Percentiles rank a stretch among this genome's conserved stretches.
Conservation (phyloP, 2,113 vertebrate species). For the Perca fluviatilis region DNA sequence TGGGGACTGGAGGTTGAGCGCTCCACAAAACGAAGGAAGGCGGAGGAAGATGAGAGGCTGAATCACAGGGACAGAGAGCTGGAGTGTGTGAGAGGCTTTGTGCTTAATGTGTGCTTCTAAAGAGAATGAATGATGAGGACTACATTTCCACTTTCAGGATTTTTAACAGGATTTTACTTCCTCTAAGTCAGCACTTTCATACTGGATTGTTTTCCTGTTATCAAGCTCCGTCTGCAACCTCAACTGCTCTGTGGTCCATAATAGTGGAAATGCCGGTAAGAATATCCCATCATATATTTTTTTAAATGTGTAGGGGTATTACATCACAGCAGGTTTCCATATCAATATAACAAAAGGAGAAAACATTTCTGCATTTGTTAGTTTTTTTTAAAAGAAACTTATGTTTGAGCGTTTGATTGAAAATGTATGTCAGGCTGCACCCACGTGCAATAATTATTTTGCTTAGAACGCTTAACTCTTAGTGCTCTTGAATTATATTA, state of each 20-base stretch:
- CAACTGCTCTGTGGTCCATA: conserved; percentile 4
- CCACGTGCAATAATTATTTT: neutral
- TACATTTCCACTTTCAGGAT: conserved; percentile 44
- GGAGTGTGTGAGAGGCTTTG: conserved; percentile 43
- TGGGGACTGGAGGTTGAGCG: conserved; percentile 41
- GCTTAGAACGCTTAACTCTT: neutral
- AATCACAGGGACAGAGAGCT: conserved; percentile 57
- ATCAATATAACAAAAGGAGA: neutral
- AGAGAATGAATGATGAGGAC: conserved; percentile 47
- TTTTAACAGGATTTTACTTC: conserved; percentile 49
- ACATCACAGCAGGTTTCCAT: conserved; percentile 6
- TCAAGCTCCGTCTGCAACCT: neutral
- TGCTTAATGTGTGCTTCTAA: conserved; percentile 42
- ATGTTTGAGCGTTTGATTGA: neutral
- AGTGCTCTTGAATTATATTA: neutral
- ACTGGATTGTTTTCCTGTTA: conserved; percentile 47
- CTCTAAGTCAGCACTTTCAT: conserved; percentile 5
- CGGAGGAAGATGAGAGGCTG: conserved; percentile 49
- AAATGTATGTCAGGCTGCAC: neutral
- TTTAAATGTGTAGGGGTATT: neutral
- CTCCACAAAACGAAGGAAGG: conserved; percentile 36
- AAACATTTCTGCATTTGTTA: neutral
- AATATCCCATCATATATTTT: neutral
- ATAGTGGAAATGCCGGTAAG: conserved; percentile 61
- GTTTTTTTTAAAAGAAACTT: neutral